Percentiles rank a stretch among this genome's conserved stretches.
Evolutionary conservation across 2,888 invertebrate genomes (phyloP).

Genomic region (Emmelina monodactyla): DNA sequence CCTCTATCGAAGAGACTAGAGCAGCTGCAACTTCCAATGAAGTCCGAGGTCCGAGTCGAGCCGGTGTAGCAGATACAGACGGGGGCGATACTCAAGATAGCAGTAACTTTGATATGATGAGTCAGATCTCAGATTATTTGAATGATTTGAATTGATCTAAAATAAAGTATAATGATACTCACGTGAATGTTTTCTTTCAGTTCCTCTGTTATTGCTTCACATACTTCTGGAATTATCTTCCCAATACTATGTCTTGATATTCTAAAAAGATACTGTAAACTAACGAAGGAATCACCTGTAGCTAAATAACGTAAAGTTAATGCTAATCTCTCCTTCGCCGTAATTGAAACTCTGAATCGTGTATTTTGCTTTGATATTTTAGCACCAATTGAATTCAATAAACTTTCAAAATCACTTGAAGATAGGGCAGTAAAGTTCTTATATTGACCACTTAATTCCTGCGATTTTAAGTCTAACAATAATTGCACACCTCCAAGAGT

Average conservation of each 20-base stretch:
- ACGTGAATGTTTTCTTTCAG: conserved; percentile 6
- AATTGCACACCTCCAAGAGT: conserved; percentile 5
- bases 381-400: conserved; percentile 5
- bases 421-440: conserved; percentile 6
- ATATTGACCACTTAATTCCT: conserved; percentile 7
- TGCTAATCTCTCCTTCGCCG: conserved; percentile 7
- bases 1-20: conserved; percentile 6
- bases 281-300: conserved; percentile 7
- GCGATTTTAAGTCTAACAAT: conserved; percentile 6
- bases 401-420: conserved; percentile 7
- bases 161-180: conserved; percentile 1
- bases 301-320: conserved; percentile 9
- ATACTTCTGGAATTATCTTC: conserved; percentile 5
- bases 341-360: conserved; percentile 6
- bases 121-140: conserved; percentile 6
- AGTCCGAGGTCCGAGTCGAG: conserved; percentile 7
- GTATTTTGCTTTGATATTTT: conserved; percentile 6
- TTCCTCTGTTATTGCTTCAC: conserved; percentile 7
- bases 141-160: conserved; percentile 3
- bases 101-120: conserved; percentile 6
- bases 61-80: conserved; percentile 5
- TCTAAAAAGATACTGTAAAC: conserved; percentile 7
- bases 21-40: conserved; percentile 6
- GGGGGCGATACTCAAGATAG: conserved; percentile 6
- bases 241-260: conserved; percentile 8